Evolutionary conservation across 2,888 invertebrate genomes (phyloP).

Genomic region (Hipparchia sbordonii): DNA sequence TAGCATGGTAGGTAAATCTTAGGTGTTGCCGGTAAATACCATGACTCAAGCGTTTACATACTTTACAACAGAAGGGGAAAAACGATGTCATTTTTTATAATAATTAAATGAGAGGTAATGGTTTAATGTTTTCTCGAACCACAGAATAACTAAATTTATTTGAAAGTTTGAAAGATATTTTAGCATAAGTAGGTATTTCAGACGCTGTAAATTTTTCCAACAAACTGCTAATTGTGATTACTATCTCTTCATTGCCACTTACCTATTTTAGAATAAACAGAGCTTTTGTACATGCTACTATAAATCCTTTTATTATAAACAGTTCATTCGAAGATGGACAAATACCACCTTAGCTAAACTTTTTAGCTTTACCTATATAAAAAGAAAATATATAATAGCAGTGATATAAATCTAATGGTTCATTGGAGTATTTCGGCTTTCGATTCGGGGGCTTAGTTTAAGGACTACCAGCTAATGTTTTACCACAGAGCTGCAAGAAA

Average conservation of each 20-base stretch:
- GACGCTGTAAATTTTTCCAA: slow-evolving; percentile 8
- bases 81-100: not conserved
- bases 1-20: too few relatives aligned
- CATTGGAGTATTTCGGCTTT: too few relatives aligned
- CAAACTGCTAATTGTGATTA: not conserved
- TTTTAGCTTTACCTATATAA: not conserved
- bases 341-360: slow-evolving; percentile 8
- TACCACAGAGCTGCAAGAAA: too few relatives aligned
- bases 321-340: slow-evolving; percentile 18
- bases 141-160: not conserved
- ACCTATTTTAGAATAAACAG: slow-evolving; percentile 30
- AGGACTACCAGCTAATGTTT: too few relatives aligned
- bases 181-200: slow-evolving; percentile 8
- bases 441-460: too few relatives aligned
- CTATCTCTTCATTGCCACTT: slow-evolving; percentile 13
- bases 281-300: slow-evolving; percentile 3
- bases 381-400: not conserved
- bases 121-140: not conserved
- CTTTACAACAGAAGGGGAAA: not conserved
- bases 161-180: not conserved
- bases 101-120: not conserved
- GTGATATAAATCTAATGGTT: too few relatives aligned
- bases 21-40: too few relatives aligned
- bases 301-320: slow-evolving; percentile 27
- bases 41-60: too few relatives aligned